Conservation (phyloP, 2,888 invertebrate species). For the Drosophila demipolita region DNA sequence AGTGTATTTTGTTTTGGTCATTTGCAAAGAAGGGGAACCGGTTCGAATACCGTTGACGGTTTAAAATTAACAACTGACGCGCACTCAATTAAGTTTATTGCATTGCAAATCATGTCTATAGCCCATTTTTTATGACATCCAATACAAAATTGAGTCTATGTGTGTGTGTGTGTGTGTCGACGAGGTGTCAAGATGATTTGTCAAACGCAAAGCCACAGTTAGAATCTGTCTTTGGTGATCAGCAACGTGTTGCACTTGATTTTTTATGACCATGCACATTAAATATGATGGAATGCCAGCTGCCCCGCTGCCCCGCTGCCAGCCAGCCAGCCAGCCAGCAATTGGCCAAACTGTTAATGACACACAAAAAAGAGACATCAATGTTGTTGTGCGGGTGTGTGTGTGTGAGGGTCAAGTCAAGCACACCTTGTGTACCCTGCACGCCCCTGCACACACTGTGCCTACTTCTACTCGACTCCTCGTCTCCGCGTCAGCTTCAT, state of each 20-base stretch:
- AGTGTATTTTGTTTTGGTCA: conserved; percentile 13
- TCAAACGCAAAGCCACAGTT: conserved; percentile 69
- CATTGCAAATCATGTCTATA: conserved; percentile 78
- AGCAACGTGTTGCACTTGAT: conserved; percentile 77
- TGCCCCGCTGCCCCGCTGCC: neutral
- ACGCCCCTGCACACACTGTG: neutral
- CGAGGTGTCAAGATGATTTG: conserved; percentile 77
- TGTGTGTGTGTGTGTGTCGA: neutral
- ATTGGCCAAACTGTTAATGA: conserved; percentile 50
- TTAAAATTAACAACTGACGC: conserved; percentile 80
- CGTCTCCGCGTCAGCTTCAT: conserved; percentile 30
- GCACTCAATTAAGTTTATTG: conserved; percentile 81
- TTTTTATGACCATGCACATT: conserved; percentile 68
- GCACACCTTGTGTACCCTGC: neutral
- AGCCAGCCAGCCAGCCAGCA: conserved; percentile 26
- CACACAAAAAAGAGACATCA: conserved; percentile 33
- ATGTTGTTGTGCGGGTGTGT: conserved; percentile 42
- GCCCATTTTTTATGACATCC: conserved; percentile 76
- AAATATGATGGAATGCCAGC: conserved; percentile 74
- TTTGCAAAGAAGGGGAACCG: conserved; percentile 49
- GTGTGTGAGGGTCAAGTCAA: conserved; percentile 36
- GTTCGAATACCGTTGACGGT: conserved; percentile 47
- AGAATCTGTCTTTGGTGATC: conserved; percentile 48
- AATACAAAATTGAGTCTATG: conserved; percentile 40
- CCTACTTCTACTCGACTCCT: neutral